Base-by-base conservation (phyloP, 1,140 invertebrate species). In the Rhopalosiphum maidis region DNA sequence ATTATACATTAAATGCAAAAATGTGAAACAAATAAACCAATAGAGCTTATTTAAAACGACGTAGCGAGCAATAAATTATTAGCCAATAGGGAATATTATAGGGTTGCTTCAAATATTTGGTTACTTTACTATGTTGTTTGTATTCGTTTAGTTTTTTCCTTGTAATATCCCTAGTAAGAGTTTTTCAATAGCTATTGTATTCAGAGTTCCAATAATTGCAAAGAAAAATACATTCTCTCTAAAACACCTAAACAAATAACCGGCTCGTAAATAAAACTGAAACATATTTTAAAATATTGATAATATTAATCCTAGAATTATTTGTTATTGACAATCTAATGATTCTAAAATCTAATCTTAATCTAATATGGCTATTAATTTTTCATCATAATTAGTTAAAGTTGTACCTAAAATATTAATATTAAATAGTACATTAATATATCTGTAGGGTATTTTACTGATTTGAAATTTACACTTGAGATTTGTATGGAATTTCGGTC, bases 1-100 rank as follows among this genome's bases (percentile, higher is more conserved):
- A 93, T 93, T 93, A 93, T 86, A 93, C 91, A 93, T 86, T 92
- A 54, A 86, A 93, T 93, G 82, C 82, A 86, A 93, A 90, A 83
- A 85, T 82, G n/a, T 25, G 37, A 54, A 86, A 93, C 91, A 93
- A 93, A 93, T 85, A 93, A 93, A 93, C 86, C 77, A 22, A 54
- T 55, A 93, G 77, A 51, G 82, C 91, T 93, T 93, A 93, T 93
- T 93, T 93, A 93, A 93, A 93, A 93, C 51, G 91, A 7, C 22
- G 37, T 6, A 25, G 37, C 8, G 88, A 55, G 54, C 25, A 90
- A 90, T 68, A 86, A 93, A 93, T 86, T 35, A 82, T 92, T 51
- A 77, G 91, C 82, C 82, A 51, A 86, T 85, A 48, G 37, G 48
- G 91, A 93, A 82, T 92, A 86, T 93, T 55, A 86, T 85, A 83